Percentiles rank a stretch among this genome's conserved stretches.
Evolutionary conservation across 1,140 invertebrate species (phyloP).

Genomic region (Megalopta genalis): DNA sequence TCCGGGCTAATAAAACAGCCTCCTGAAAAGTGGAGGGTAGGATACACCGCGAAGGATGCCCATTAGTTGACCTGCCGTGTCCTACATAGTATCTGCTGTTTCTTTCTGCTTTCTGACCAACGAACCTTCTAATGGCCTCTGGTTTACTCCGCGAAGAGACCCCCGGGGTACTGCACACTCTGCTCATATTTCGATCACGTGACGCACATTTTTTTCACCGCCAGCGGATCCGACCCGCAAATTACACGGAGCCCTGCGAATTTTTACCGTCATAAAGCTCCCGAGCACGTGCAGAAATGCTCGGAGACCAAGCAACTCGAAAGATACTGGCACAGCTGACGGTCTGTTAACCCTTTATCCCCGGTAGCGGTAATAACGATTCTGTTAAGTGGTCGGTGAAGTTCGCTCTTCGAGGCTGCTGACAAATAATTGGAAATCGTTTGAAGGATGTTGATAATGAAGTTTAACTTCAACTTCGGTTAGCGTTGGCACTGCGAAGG

Average conservation of each 20-base stretch:
- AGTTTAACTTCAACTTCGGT: too few relatives aligned
- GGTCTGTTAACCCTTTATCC: too few relatives aligned
- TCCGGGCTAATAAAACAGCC: conserved; percentile 31
- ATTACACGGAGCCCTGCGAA: background rate
- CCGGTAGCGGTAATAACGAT: too few relatives aligned
- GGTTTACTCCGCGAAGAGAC: conserved; percentile 44
- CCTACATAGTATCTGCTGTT: conserved; percentile 31
- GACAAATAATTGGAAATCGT: too few relatives aligned
- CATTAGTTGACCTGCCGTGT: conserved; percentile 39
- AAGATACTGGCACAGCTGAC: too few relatives aligned
- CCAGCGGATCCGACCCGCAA: background rate
- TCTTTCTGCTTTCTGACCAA: conserved; percentile 53
- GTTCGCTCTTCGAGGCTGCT: too few relatives aligned
- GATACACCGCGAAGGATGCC: conserved; percentile 25
- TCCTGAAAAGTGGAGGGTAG: background rate
- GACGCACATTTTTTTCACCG: conserved; percentile 13
- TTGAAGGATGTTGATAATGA: too few relatives aligned
- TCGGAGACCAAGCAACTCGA: background rate
- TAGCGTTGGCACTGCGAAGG: too few relatives aligned
- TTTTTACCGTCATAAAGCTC: background rate
- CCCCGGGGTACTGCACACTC: background rate
- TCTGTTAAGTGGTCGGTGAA: too few relatives aligned
- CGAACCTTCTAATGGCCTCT: conserved; percentile 57
- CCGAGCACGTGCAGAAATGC: background rate
- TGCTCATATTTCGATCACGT: conserved; percentile 54